Evolutionary conservation across 2,797 vertebrate genomes (phyloP), one percentile per base, ranked within the genome.

Genomic region (Pangasius macronema): DNA sequence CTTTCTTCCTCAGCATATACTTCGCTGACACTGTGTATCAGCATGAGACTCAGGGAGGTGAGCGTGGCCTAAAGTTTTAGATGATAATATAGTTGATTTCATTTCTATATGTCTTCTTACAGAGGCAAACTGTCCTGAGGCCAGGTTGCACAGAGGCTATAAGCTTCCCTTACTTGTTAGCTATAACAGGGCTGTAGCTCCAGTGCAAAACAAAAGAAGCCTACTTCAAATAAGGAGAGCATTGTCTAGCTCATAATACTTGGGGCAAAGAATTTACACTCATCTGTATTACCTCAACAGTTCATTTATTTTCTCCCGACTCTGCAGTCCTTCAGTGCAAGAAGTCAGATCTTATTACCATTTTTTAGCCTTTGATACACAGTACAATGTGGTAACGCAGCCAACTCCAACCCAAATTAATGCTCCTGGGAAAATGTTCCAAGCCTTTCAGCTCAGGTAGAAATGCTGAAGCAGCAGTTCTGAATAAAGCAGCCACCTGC

Each of bases 391-490:
- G 61, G 22, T 72, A 67, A 84, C 5, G 14, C 27, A 49, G 83
- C 53, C 83, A 76, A 85, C 24, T 61, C 39, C n/a, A 49, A 85
- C 53, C n/a, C 36, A 85, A 85, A 85, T 75, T 59, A 85, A 85
- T 59, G 61, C 20, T 85, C 68, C 53, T 73, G 68, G 53, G 83
- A 84, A 73, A 75, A 84, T 20, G 53, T 59, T 57, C 68, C 5
- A 1, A 59, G 68, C n/a, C 33, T 61, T 84, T 57, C 67, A 39
- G 51, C 55, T 73, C 39, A 59, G 53, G 68, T 73, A 72, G 22
- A 39, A 76, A 46, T 85, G 84, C 84, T 76, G 72, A 85, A 46
- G 39, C 72, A 85, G 84, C 84, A 65, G 27, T 63, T 76, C 57
- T 76, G 72, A 55, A 84, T 51, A 87, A 33, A 42, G 57, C 55